These are phyloP conservation scores for Drosophila birchii DNA, from an alignment of 2,888 invertebrate species.

Conservation along the genomic window DNA sequence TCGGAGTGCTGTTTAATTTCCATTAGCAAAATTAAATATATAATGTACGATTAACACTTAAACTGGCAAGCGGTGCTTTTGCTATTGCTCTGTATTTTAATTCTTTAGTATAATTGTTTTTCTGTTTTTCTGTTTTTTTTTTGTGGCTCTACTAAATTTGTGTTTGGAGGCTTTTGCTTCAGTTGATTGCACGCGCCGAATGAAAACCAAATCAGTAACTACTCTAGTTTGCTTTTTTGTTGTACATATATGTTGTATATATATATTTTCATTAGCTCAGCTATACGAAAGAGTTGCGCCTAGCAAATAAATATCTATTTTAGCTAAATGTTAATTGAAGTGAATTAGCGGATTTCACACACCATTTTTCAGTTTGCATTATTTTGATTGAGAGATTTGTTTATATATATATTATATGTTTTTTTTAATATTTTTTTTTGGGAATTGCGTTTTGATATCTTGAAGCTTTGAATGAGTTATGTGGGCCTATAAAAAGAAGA, in stretches of 20 bases:
- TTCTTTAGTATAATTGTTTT: constrained; percentile 2
- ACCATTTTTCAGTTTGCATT: constrained; percentile 58
- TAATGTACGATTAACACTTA: constrained; percentile 52
- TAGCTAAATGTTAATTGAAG: constrained; percentile 18
- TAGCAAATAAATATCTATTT: constrained; percentile 31
- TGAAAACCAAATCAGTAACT: constrained; percentile 85
- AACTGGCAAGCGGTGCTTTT: constrained; percentile 49
- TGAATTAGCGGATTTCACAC: constrained; percentile 60
- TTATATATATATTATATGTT: constrained; percentile 6
- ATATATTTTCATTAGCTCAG: constrained; percentile 24
- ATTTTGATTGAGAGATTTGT: constrained; percentile 38
- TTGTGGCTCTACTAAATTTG: constrained; percentile 35
- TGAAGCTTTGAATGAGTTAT: constrained; percentile 63
- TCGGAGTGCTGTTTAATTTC: constrained; percentile 57
- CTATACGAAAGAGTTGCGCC: constrained; percentile 39
- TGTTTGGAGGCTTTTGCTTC: constrained; percentile 46
- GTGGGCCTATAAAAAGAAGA: constrained; percentile 65
- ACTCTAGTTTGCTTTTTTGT: constrained; percentile 32
- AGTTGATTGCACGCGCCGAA: constrained; percentile 79
- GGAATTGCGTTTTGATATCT: constrained; percentile 52
- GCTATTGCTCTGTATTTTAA: constrained; percentile 19
- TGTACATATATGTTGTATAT: neutral
- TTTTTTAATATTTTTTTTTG: neutral
- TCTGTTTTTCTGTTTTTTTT: constrained; percentile 23
- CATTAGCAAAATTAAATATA: constrained; percentile 70